phyloP scores from a whole-genome alignment of 2,797 vertebrate genomes.

The Lepus townsendii region DNA sequence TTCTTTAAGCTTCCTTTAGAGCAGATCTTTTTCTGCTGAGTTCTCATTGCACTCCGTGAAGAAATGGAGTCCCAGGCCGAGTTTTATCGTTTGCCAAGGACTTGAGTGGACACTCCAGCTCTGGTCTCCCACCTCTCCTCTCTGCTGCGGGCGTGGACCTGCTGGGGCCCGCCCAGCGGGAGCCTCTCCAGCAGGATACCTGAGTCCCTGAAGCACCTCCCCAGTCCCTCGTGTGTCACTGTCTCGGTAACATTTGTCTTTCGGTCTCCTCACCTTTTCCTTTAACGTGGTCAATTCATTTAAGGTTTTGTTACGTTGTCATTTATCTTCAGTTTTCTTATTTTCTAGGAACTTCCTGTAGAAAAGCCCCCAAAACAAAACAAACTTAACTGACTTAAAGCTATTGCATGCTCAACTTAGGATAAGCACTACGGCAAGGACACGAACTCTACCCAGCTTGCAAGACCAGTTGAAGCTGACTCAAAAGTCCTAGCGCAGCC shows the following conservation, averaged over 20 bases:
- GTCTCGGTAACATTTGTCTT: conserved; percentile 74
- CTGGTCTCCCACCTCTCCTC: not conserved
- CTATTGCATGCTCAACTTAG: conserved; percentile 87
- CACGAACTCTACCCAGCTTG: conserved; percentile 84
- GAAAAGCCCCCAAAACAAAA: conserved; percentile 87
- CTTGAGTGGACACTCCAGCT: not conserved
- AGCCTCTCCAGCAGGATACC: not conserved
- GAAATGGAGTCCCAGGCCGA: not conserved
- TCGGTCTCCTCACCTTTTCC: conserved; percentile 71
- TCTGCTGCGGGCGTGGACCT: not conserved
- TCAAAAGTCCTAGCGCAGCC: conserved; percentile 63
- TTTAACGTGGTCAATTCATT: conserved; percentile 80
- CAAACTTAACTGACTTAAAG: conserved; percentile 87
- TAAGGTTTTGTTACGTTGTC: conserved; percentile 78
- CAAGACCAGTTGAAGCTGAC: conserved; percentile 83
- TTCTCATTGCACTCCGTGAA: not conserved
- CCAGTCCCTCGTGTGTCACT: conserved; percentile 66
- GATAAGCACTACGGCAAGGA: conserved; percentile 86
- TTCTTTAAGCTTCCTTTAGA: not conserved
- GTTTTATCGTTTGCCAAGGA: not conserved
- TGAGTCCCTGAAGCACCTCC: not conserved
- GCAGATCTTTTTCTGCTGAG: not conserved
- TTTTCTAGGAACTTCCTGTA: conserved; percentile 92
- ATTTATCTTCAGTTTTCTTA: conserved; percentile 85
- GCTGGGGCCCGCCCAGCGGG: not conserved